phyloP scores from a whole-genome alignment of 2,888 invertebrate species.

The Bellardia bayeri region DNA sequence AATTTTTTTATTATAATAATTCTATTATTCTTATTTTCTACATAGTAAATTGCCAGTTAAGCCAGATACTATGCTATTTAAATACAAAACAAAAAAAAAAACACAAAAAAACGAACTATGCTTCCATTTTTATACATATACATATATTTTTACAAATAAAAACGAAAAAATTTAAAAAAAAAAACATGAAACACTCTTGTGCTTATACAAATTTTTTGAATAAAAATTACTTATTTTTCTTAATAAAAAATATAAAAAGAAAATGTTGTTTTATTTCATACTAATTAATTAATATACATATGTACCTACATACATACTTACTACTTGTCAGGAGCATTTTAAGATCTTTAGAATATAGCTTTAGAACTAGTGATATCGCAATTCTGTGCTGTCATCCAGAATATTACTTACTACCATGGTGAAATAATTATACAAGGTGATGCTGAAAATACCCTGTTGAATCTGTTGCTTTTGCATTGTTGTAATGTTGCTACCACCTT shows the following conservation, averaged over 20 bases:
- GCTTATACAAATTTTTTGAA: constrained; percentile 75
- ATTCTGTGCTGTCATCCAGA: too few species aligned
- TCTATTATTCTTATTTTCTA: constrained; percentile 57
- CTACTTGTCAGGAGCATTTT: too few species aligned
- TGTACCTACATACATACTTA: too few species aligned
- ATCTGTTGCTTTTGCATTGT: too few species aligned
- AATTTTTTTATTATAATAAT: constrained; percentile 63
- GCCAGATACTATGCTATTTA: constrained; percentile 73
- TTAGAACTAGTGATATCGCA: too few species aligned
- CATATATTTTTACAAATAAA: constrained; percentile 62
- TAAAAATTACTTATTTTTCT: constrained; percentile 73
- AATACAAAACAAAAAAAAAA: constrained; percentile 53
- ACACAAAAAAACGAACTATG: constrained; percentile 71
- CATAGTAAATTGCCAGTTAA: constrained; percentile 72
- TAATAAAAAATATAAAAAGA: constrained; percentile 58
- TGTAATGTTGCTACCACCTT: too few species aligned
- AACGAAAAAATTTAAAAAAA: constrained; percentile 43
- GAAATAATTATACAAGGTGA: too few species aligned
- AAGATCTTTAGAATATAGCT: too few species aligned
- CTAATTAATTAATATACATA: neutral
- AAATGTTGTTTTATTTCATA: constrained; percentile 20
- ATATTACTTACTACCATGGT: too few species aligned
- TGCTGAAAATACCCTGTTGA: too few species aligned
- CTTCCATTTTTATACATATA: constrained; percentile 75
- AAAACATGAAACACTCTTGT: constrained; percentile 70